phyloP scores from a whole-genome alignment of 37 sponge, comb jelly and placozoan genomes.

The Cliona cf. orientalis region DNA sequence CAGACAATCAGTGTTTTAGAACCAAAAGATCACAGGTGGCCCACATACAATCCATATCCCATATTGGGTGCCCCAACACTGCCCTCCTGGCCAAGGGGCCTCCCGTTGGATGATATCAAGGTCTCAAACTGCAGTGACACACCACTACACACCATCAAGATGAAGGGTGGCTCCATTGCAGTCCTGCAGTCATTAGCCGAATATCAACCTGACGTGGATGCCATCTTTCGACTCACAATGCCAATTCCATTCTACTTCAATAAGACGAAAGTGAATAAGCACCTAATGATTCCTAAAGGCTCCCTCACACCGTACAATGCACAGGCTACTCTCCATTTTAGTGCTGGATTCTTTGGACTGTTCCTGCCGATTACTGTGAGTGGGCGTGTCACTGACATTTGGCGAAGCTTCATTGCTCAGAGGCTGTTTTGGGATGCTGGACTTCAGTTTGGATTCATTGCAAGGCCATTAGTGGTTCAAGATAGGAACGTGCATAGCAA shows the following conservation, averaged over 20 bases:
- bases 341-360: constrained; percentile 41
- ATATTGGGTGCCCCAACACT: constrained; percentile 40
- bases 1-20: constrained; percentile 5
- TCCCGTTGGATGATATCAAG: constrained; percentile 55
- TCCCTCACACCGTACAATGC: constrained; percentile 66
- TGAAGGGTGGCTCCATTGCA: constrained; percentile 8
- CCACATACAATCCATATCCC: constrained; percentile 67
- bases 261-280: constrained; percentile 24
- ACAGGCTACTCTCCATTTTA: constrained; percentile 58
- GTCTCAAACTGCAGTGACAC: constrained; percentile 2
- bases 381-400: constrained; percentile 64
- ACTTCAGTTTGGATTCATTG: constrained; percentile 27
- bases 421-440: constrained; percentile 59
- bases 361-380: constrained; percentile 52
- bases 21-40: constrained; percentile 34
- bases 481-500: constrained; percentile 53
- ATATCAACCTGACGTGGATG: constrained; percentile 69
- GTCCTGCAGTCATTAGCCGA: constrained; percentile 67
- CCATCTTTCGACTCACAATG: constrained; percentile 59
- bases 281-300: constrained; percentile 39
- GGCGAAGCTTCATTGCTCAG: constrained; percentile 65
- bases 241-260: constrained; percentile 58
- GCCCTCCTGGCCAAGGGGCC: constrained; percentile 66
- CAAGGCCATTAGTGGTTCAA: constrained; percentile 45
- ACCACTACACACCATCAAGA: background rate